These are phyloP conservation scores for Papilio gigon DNA, from an alignment of 2,888 invertebrate genomes.

Conservation along the genomic window DNA sequence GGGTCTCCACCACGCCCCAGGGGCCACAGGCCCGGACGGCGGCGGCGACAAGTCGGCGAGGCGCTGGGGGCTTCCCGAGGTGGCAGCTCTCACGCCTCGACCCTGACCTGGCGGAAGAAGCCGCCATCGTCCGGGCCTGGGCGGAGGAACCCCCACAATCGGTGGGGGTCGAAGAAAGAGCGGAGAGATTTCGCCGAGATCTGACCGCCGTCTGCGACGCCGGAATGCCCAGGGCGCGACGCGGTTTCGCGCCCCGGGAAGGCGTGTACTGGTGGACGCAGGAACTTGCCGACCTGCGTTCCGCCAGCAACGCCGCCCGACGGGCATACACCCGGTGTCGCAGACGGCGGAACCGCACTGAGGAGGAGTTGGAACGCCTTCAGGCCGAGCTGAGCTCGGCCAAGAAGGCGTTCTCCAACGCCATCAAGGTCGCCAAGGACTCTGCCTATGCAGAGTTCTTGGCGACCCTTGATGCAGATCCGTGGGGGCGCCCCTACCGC, in stretches of 20 bases:
- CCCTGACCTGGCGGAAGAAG: not conserved
- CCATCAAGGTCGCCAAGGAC: not conserved
- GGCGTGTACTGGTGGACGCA: not conserved
- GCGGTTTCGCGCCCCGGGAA: not conserved
- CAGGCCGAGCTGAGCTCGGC: not conserved
- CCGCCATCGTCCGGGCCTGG: not conserved
- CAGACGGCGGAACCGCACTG: not conserved
- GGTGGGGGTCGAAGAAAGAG: too few species aligned
- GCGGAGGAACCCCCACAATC: too few species aligned
- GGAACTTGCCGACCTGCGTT: not conserved
- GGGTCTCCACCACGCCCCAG: slow-evolving; percentile 1
- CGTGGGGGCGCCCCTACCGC: slow-evolving; percentile 6
- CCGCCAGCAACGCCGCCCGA: not conserved
- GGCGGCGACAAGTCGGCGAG: not conserved
- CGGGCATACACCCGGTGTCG: not conserved
- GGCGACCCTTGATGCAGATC: not conserved
- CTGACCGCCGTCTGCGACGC: not conserved
- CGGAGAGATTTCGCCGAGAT: too few species aligned
- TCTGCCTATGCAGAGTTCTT: too few species aligned
- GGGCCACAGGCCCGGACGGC: not conserved
- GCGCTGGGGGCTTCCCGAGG: not conserved
- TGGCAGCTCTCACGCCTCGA: not conserved
- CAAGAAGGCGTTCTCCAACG: not conserved
- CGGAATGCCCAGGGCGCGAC: not conserved
- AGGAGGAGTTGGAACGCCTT: not conserved